These are phyloP conservation scores for Centroberyx gerrardi DNA, from an alignment of 2,797 vertebrate species.

Conservation along the genomic window DNA sequence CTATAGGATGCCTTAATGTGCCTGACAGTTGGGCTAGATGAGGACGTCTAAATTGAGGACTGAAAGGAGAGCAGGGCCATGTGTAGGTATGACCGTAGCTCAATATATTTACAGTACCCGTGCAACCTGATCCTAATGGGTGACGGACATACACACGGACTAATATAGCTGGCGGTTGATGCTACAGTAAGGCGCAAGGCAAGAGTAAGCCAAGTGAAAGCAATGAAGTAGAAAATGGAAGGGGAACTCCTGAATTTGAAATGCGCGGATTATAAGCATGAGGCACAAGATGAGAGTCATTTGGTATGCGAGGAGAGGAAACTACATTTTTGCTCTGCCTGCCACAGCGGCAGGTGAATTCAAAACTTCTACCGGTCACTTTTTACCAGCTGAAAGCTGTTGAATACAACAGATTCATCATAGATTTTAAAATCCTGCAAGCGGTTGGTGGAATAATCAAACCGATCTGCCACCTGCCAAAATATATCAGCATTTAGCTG, in stretches of 20 bases:
- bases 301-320: no score
- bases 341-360: not conserved
- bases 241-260: conserved; percentile 34
- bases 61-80: conserved; percentile 44
- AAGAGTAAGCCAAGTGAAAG: conserved; percentile 43
- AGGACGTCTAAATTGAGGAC: conserved; percentile 29
- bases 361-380: not conserved
- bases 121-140: conserved; percentile 59
- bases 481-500: not conserved
- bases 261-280: no score
- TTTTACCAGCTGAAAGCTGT: not conserved
- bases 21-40: not conserved
- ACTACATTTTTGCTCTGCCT: no score
- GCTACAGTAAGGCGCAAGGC: not conserved
- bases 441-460: no score
- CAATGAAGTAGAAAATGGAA: conserved; percentile 19
- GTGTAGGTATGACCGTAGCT: conserved; percentile 51
- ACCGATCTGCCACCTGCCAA: not conserved
- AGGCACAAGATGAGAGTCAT: no score
- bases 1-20: not conserved
- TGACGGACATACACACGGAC: conserved; percentile 43
- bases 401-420: not conserved
- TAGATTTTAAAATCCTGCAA: no score
- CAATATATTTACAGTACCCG: conserved; percentile 62
- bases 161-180: conserved; percentile 27